A percentile compares a stretch with the other conserved stretches of the same genome.
phyloP scores from a whole-genome alignment of 2,888 invertebrate species.

The Drosophila falleni region DNA sequence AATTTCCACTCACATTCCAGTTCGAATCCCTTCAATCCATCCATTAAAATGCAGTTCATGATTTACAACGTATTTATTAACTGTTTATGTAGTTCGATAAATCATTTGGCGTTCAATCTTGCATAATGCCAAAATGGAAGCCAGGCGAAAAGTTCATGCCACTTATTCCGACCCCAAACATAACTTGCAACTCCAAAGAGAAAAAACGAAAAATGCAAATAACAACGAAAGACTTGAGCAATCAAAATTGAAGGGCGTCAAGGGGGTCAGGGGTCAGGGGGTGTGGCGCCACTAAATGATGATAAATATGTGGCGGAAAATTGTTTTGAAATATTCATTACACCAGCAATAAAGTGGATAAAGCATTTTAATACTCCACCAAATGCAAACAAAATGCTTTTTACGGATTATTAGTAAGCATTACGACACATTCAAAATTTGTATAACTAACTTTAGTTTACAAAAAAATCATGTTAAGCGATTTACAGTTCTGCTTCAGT shows the following conservation, averaged over 20 bases:
- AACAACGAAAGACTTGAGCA: slow-evolving; percentile 44
- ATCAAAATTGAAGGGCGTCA: slow-evolving; percentile 49
- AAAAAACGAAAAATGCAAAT: background rate
- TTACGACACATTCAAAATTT: background rate
- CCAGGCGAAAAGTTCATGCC: slow-evolving; percentile 56
- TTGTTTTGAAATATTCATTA: slow-evolving; percentile 32
- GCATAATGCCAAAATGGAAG: slow-evolving; percentile 50
- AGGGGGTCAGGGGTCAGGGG: slow-evolving; percentile 5
- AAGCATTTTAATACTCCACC: background rate
- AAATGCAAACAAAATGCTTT: slow-evolving; percentile 11
- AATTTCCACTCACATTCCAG: slow-evolving; percentile 9
- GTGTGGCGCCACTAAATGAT: slow-evolving; percentile 41
- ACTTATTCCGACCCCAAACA: slow-evolving; percentile 39
- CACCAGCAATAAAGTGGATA: slow-evolving; percentile 9
- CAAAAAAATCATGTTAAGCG: too few relatives aligned
- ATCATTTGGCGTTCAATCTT: slow-evolving; percentile 56
- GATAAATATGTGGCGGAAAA: slow-evolving; percentile 54
- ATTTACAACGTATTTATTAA: slow-evolving; percentile 67
- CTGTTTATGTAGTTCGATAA: slow-evolving; percentile 60
- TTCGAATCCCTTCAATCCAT: slow-evolving; percentile 9
- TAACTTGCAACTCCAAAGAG: slow-evolving; percentile 1
- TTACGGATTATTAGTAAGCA: slow-evolving; percentile 5
- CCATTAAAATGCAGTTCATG: slow-evolving; percentile 22
- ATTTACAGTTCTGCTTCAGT: too few relatives aligned
- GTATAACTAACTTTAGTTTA: background rate